These are phyloP conservation scores for Anguilla pacifica DNA, from an alignment of 2,797 vertebrate species.

Conservation along the genomic window DNA sequence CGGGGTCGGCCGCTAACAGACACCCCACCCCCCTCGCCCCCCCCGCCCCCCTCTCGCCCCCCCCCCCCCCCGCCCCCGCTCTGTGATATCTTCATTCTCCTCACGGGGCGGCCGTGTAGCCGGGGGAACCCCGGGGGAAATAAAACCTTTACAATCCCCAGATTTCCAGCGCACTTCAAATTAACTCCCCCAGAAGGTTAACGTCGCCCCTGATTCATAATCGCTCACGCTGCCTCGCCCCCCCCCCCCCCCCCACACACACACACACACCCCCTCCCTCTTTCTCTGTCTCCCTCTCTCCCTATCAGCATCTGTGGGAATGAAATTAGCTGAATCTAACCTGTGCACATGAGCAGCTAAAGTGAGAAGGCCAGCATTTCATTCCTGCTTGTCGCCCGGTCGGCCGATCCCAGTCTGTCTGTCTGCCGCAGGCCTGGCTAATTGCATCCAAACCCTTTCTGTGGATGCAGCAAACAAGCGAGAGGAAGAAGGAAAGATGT, in stretches of 20 bases:
- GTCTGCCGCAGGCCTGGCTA: not conserved
- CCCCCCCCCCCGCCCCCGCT: not conserved
- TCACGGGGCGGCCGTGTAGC: not conserved
- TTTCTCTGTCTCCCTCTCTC: not conserved
- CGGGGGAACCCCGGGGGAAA: slow-evolving; percentile 30
- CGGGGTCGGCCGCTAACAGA: slow-evolving; percentile 34
- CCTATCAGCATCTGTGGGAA: not conserved
- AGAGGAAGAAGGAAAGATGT: too few species aligned
- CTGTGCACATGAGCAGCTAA: not conserved
- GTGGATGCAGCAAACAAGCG: not conserved
- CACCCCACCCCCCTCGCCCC: not conserved
- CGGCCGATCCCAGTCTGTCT: not conserved
- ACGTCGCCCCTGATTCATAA: slow-evolving; percentile 2
- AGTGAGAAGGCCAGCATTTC: not conserved
- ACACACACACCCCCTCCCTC: not conserved
- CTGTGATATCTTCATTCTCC: slow-evolving; percentile 38
- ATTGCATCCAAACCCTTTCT: not conserved
- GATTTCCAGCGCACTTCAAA: slow-evolving; percentile 25
- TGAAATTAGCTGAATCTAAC: slow-evolving; percentile 24
- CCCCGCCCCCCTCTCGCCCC: too few species aligned
- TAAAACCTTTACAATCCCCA: slow-evolving; percentile 33
- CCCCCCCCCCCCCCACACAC: not conserved
- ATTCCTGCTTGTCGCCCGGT: not conserved
- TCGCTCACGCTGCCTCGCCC: not conserved
- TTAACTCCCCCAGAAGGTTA: slow-evolving; percentile 31